Conservation (phyloP, 2,888 invertebrate species). For the Augiades crinisus region DNA sequence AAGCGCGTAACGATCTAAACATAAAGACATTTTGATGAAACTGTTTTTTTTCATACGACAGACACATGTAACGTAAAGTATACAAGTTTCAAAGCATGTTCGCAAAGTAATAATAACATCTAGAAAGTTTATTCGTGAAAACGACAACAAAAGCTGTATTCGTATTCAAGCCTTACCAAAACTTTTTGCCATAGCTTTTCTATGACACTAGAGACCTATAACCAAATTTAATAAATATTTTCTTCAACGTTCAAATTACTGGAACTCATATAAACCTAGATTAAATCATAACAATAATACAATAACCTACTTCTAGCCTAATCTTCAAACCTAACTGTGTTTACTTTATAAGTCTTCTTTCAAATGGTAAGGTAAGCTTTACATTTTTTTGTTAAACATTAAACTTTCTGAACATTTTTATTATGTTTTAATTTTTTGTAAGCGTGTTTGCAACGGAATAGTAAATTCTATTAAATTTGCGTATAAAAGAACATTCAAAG, state of each 20-base stretch:
- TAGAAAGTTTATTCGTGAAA: constrained; percentile 7
- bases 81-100: constrained; percentile 1
- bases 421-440: background rate
- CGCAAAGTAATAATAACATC: constrained; percentile 21
- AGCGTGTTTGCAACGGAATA: constrained; percentile 13
- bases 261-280: background rate
- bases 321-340: background rate
- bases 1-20: background rate
- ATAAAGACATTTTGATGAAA: background rate
- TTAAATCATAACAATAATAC: background rate
- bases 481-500: constrained; percentile 21
- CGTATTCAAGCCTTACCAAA: constrained; percentile 19
- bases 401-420: background rate
- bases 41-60: background rate
- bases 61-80: no score
- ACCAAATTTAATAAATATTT: constrained; percentile 21
- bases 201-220: constrained; percentile 23
- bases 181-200: constrained; percentile 23
- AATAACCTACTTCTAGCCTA: background rate
- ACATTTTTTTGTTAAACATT: background rate
- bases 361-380: constrained; percentile 11
- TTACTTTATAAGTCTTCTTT: background rate
- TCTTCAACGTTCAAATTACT: background rate
- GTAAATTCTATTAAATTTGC: constrained; percentile 14
- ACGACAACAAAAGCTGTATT: constrained; percentile 23